Base-by-base conservation (phyloP, 2,797 vertebrate genomes). In the Pipistrellus kuhlii region DNA sequence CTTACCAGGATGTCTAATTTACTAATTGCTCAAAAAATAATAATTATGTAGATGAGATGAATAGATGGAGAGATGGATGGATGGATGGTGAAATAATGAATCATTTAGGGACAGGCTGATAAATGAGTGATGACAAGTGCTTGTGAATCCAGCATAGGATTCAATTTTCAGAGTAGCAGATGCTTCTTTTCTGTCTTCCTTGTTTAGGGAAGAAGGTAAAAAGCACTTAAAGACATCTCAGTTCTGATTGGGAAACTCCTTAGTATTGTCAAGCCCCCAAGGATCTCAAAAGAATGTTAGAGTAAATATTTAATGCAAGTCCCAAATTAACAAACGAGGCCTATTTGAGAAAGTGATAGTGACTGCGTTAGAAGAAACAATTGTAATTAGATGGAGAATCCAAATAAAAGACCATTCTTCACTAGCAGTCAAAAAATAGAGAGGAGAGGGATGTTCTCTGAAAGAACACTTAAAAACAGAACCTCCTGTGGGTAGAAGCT, bases 361-460 rank as follows among this genome's bases (percentile, higher is more conserved):
- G 9, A 55, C 25, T 78, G 23, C 21, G 48, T 69, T 14, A n/a
- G 51, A 35, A n/a, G 57, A 69, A 83, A 62, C 59, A 51, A 27
- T 2, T 84, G 20, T 51, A 53, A 91, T 72, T 87, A 53, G 30
- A 55, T 83, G 27, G 30, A 55, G 23, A 94, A 64, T 46, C 13
- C 62, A 90, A 94, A 88, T 71, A 64, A 89, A 88, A 81, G 23
- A 14, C 4, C 12, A 88, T 75, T 75, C 8, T 57, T 89, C 76
- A 23, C 46, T 55, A 68, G 57, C 17, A 72, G 8, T 81, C 53
- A 84, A 87, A 95, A 59, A 27, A 72, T 27, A 38, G 30, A 83
- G 18, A 82, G 2, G 30, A 59, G 41, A 66, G 23, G 10, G 3
- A 21, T 8, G 5, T 48, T 84, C 17, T 87, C 68, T 77, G 9